A percentile compares a stretch with the other conserved stretches of the same genome.
These are phyloP conservation scores for Pseudomyrmex flavicornis DNA, from an alignment of 1,140 invertebrate genomes.

Conservation along the genomic window DNA sequence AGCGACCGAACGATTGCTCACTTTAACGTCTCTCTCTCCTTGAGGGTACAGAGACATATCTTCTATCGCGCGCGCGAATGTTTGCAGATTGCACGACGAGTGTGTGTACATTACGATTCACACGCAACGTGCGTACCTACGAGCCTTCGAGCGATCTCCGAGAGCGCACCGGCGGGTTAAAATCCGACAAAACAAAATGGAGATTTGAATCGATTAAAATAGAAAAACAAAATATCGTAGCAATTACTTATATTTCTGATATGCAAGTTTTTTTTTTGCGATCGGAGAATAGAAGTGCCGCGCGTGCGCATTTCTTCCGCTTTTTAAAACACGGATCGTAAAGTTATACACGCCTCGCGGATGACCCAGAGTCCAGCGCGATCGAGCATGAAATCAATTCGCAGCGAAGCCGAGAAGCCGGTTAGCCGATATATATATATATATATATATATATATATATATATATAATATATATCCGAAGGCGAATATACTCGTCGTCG, in stretches of 20 bases:
- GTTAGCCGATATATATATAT: conserved; percentile 15
- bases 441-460: not conserved
- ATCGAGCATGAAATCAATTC: conserved; percentile 76
- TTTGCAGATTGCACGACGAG: not conserved
- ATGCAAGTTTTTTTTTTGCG: not conserved
- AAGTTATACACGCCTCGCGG: conserved; percentile 61
- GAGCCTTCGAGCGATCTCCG: too few species aligned
- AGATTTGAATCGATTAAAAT: too few species aligned
- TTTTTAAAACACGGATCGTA: not conserved
- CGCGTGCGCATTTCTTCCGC: not conserved
- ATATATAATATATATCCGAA: not conserved
- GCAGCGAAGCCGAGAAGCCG: conserved; percentile 41
- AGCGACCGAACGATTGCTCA: not conserved
- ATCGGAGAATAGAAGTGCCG: not conserved
- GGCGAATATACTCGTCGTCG: conserved; percentile 2
- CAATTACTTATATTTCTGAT: not conserved
- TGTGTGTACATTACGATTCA: not conserved
- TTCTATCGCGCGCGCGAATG: not conserved
- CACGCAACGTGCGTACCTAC: too few species aligned
- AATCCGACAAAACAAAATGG: too few species aligned
- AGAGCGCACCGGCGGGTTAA: too few species aligned
- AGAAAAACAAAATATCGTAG: too few species aligned
- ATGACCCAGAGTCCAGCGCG: conserved; percentile 73
- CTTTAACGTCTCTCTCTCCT: not conserved
- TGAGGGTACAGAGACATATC: too few species aligned